Percentiles rank a stretch among this genome's conserved stretches.
Conservation (phyloP, 2,797 vertebrate species). For the Falco biarmicus region DNA sequence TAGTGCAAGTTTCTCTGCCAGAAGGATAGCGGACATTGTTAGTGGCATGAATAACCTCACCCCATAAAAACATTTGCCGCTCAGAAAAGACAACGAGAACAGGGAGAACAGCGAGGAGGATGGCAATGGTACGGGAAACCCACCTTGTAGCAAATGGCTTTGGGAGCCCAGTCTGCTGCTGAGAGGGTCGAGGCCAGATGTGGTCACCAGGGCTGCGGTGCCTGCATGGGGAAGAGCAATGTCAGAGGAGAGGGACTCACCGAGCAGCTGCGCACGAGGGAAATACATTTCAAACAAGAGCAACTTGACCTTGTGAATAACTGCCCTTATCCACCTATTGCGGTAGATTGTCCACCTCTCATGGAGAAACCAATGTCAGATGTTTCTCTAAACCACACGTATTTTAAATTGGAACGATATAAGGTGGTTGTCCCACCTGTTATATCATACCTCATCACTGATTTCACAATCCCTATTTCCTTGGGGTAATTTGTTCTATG, state of each 20-base stretch:
- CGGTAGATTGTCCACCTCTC: neutral
- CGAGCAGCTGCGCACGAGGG: neutral
- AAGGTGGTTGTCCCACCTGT: neutral
- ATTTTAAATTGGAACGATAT: neutral
- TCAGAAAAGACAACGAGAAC: neutral
- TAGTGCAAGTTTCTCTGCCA: neutral
- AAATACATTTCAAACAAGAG: neutral
- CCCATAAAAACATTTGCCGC: neutral
- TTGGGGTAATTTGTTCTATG: neutral
- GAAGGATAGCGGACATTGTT: neutral
- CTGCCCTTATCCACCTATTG: neutral
- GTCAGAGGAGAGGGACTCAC: neutral
- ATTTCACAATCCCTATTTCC: neutral
- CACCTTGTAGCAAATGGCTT: neutral
- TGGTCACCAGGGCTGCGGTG: neutral
- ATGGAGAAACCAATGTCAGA: neutral
- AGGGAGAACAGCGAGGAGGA: neutral
- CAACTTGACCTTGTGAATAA: neutral
- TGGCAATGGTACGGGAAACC: neutral
- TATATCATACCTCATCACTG: neutral
- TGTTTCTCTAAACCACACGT: neutral
- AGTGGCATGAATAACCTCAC: neutral
- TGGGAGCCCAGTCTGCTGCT: rapidly evolving
- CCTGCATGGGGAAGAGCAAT: neutral
- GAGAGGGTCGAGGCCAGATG: neutral